A percentile compares a stretch with the other conserved stretches of the same genome.
phyloP scores from a whole-genome alignment of 2,113 vertebrate species.

The Etheostoma cragini region DNA sequence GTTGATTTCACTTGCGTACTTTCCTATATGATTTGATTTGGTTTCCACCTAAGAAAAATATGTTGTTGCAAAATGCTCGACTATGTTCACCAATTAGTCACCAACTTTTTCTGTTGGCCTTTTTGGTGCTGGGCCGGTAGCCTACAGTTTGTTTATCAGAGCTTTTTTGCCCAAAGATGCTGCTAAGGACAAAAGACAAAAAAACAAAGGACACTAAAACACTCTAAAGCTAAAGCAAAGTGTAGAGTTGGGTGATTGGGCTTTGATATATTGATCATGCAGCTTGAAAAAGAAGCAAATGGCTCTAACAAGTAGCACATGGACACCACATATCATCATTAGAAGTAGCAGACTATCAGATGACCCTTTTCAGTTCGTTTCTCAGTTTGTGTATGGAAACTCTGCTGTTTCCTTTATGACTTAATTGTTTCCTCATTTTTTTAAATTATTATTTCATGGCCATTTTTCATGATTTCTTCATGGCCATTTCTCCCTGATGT shows the following conservation, averaged over 20 bases:
- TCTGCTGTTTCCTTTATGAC: not conserved
- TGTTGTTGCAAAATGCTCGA: not conserved
- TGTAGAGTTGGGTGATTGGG: not conserved
- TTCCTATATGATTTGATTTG: not conserved
- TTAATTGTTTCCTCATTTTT: conserved; percentile 18
- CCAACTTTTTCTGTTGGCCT: not conserved
- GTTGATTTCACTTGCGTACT: not conserved
- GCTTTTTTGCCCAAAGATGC: not conserved
- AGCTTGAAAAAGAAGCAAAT: conserved; percentile 14
- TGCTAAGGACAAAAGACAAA: not conserved
- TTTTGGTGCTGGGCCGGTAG: not conserved
- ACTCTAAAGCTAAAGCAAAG: not conserved
- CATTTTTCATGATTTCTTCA: not conserved
- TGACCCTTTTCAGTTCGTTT: conserved; percentile 1
- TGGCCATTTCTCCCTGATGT: conserved; percentile 7
- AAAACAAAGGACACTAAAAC: not conserved
- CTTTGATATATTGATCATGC: conserved; percentile 1
- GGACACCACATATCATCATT: conserved; percentile 5
- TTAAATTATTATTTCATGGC: not conserved
- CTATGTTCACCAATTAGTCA: not conserved
- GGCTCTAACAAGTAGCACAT: conserved; percentile 4
- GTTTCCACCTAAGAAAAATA: not conserved
- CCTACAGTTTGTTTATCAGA: not conserved
- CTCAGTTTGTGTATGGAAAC: conserved; percentile 7
- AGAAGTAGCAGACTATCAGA: not conserved